Conservation (phyloP, 2,888 invertebrate genomes). For the Malthinus seriepunctatus region DNA sequence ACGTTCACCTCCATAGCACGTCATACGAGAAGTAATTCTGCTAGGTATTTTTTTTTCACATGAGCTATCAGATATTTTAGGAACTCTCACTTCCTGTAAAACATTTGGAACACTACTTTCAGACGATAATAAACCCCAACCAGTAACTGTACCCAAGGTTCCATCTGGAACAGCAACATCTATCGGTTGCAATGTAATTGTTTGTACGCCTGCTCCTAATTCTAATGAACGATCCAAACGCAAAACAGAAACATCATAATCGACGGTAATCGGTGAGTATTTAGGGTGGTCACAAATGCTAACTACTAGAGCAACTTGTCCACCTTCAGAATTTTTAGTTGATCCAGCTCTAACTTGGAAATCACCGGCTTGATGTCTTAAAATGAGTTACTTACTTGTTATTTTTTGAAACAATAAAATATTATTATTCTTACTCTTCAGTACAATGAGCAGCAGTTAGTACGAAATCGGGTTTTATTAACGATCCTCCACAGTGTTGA, state of each 20-base stretch:
- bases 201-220: not conserved
- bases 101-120: not conserved
- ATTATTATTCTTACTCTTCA: not conserved
- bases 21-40: constrained; percentile 15
- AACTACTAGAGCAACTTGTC: constrained; percentile 8
- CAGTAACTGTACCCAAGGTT: constrained; percentile 3
- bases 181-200: not conserved
- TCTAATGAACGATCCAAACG: not conserved
- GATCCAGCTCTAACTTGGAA: constrained; percentile 13
- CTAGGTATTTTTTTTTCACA: not conserved
- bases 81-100: constrained; percentile 4
- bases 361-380: too few species aligned
- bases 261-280: too few species aligned
- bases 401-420: not conserved
- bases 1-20: constrained; percentile 13
- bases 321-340: constrained; percentile 3
- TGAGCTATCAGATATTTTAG: not conserved
- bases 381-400: too few species aligned
- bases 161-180: not conserved
- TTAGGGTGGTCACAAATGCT: not conserved
- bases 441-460: constrained; percentile 30
- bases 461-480: constrained; percentile 13
- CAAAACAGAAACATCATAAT: constrained; percentile 14
- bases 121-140: constrained; percentile 1
- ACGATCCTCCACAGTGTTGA: constrained; percentile 25